These are phyloP conservation scores for Tetranychus piercei DNA, from an alignment of 2,888 invertebrate species.

Conservation along the genomic window DNA sequence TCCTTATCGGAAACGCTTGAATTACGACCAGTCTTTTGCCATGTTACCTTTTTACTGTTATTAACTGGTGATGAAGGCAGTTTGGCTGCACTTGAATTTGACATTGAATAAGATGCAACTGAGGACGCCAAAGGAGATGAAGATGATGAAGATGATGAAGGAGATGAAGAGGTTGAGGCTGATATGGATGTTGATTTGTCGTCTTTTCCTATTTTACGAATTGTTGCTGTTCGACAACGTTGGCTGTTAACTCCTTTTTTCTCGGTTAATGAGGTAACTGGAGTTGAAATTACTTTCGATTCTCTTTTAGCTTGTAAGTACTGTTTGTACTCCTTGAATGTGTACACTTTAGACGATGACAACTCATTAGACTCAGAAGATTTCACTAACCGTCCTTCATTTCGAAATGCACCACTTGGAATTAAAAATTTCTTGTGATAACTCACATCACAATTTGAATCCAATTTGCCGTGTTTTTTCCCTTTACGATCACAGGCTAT, in stretches of 20 bases:
- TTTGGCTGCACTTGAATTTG: not conserved
- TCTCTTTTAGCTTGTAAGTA: constrained; percentile 2
- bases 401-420: not conserved
- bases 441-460: not conserved
- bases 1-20: not conserved
- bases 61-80: not conserved
- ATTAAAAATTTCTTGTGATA: not conserved
- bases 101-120: not conserved
- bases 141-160: constrained; percentile 7
- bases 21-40: not conserved
- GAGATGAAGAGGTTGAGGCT: not conserved
- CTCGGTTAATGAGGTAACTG: not conserved
- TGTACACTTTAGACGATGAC: not conserved
- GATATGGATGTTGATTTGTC: not conserved
- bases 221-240: not conserved
- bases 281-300: not conserved
- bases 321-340: constrained; percentile 10
- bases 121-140: constrained; percentile 1
- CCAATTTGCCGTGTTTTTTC: not conserved
- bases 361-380: not conserved
- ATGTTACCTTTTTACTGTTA: not conserved
- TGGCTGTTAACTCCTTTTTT: not conserved
- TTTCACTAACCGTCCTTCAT: not conserved
- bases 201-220: not conserved
- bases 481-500: not conserved